phyloP scores from a whole-genome alignment of 2,797 vertebrate species.

The Hoplostethus atlanticus region DNA sequence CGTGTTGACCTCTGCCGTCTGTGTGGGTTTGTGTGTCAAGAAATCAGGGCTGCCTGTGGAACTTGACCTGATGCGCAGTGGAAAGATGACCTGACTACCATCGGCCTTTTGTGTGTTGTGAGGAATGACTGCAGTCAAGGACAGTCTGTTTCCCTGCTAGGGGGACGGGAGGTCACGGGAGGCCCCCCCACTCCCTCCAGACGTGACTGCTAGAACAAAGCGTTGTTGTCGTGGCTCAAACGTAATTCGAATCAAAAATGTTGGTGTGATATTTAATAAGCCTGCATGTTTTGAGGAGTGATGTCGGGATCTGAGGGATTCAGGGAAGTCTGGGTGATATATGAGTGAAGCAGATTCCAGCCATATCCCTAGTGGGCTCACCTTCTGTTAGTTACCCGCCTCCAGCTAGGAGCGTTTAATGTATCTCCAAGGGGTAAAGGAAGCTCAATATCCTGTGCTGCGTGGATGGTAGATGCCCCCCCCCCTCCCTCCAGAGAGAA shows the following conservation, averaged over 20 bases:
- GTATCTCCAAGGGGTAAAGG: conserved; percentile 64
- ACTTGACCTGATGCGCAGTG: conserved; percentile 75
- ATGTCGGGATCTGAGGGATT: conserved; percentile 39
- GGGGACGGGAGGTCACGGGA: conserved; percentile 57
- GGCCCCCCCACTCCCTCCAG: conserved; percentile 39
- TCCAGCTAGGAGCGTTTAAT: conserved; percentile 64
- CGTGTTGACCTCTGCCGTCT: conserved; percentile 71
- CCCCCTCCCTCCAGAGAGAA: conserved; percentile 38
- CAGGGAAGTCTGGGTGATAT: conserved; percentile 19
- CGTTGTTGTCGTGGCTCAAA: conserved; percentile 39
- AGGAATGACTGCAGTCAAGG: conserved; percentile 62
- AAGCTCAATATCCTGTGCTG: conserved; percentile 77
- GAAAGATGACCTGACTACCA: conserved; percentile 73
- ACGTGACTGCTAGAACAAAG: conserved; percentile 39
- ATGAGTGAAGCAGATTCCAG: conserved; percentile 40
- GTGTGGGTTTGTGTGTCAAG: conserved; percentile 76
- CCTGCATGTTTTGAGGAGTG: conserved; percentile 57
- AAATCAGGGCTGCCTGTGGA: conserved; percentile 71
- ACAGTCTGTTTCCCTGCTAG: conserved; percentile 46
- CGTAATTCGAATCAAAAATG: conserved; percentile 35
- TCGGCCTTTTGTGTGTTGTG: conserved; percentile 65
- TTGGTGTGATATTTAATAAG: conserved; percentile 59
- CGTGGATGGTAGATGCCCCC: conserved; percentile 17
- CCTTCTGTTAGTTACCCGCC: conserved; percentile 42
- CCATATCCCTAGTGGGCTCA: conserved; percentile 40